Evolutionary conservation across 2,888 invertebrate species (phyloP).

Genomic region (Amphimallon solstitiale): DNA sequence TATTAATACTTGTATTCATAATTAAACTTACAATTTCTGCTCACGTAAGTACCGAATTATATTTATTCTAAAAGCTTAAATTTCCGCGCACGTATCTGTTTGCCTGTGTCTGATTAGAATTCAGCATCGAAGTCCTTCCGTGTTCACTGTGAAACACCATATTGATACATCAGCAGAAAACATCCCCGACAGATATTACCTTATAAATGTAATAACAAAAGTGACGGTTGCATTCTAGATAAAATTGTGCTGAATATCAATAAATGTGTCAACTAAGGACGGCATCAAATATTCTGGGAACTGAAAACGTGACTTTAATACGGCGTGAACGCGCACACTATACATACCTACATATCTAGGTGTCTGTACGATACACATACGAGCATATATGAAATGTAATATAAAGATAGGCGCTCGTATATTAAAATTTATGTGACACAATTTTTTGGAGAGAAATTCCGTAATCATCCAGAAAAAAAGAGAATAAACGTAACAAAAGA

Average conservation of each 20-base stretch:
- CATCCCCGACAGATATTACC: constrained; percentile 7
- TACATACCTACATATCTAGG: too few species aligned
- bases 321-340: neutral
- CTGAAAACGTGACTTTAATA: neutral
- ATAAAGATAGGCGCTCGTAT: too few species aligned
- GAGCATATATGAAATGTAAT: too few species aligned
- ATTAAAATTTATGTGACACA: too few species aligned
- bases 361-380: too few species aligned
- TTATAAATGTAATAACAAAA: constrained; percentile 1
- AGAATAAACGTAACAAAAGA: too few species aligned
- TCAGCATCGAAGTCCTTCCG: neutral
- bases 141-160: neutral
- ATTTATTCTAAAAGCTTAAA: constrained; percentile 7
- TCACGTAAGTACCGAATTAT: constrained; percentile 18
- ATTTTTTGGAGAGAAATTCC: too few species aligned
- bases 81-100: constrained; percentile 10
- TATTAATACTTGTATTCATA: constrained; percentile 1
- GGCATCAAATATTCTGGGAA: neutral
- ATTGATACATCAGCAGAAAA: neutral
- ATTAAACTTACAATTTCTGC: constrained; percentile 11
- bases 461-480: too few species aligned
- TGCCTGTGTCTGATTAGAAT: neutral
- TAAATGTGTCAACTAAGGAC: neutral
- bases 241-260: constrained; percentile 17
- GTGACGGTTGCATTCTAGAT: constrained; percentile 3